Evolutionary conservation across 2,888 invertebrate genomes (phyloP), one percentile per base, ranked within the genome.

Genomic region (Lamellibrachia columna): DNA sequence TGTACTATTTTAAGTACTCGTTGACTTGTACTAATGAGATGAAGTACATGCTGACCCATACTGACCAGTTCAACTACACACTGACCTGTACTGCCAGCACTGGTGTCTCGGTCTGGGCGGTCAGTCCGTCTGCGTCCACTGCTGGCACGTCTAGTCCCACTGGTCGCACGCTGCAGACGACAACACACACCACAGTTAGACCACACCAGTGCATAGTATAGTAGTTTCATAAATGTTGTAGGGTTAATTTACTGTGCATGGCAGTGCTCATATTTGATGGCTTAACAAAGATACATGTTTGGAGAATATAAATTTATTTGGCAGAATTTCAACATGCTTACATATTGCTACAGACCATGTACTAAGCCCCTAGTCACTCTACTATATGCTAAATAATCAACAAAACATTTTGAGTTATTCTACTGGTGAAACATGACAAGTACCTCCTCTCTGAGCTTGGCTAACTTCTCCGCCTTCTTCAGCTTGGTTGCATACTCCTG

Each of bases 401-500:
- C 40, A 40, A 40, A 40, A 40, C 40, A 40, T 40, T 40, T 40
- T 40, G 40, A 40, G 40, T 55, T 55, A 55, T 55, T 11, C n/a
- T 75, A 75, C 6, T 75, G n/a, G 15, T 75, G 15, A 15, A 22
- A 6, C n/a, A n/a, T 6, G 75, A 75, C 75, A 75, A 22, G 15
- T n/a, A 96, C 96, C 96, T 96, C 96, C 60, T 97, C 97, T 94
- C 96, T 95, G 15, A 97, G 94, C 94, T 97, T 96, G 92, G 96
- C 96, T 1, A 96, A 95, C 94, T 97, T 97, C 94, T 97, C 97
- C 4, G 97, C 98, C 93, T 98, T 98, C 95, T 98, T 98, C 96
- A 99, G 97, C 96, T 99, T 98, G 75, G 97, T 97, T 0, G 98
- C 97, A 97, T 99, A 99, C 52, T 98, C 97, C 94, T 98, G 98